Evolutionary conservation across 2,888 invertebrate genomes (phyloP), one percentile per base, ranked within the genome.

Genomic region (Drepana falcataria): DNA sequence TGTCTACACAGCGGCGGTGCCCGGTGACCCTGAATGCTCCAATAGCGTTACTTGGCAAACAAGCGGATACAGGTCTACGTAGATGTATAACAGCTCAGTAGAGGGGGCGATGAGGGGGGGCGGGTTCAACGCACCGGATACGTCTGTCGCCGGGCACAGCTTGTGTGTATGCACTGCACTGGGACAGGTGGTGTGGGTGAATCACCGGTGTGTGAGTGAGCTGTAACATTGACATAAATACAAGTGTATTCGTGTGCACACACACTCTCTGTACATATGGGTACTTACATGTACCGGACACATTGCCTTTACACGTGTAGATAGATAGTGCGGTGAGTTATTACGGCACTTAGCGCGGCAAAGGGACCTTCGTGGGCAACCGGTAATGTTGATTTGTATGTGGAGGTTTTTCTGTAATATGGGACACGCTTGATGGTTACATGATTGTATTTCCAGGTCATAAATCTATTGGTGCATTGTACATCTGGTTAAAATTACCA

Each of bases 201-300:
- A 52, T 44, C 64, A 47, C 60, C 55, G 34, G 59, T 77, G 74
- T 81, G 78, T 77, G 79, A 59, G 71, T 64, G 55, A 58, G 60
- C 65, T 81, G 87, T 88, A 87, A 89, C 88, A 88, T 89, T 89
- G 90, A 89, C 89, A 89, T 87, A 86, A 87, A 89, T 88, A 85
- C 83, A 72, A 68, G 68, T 72, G 75, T 76, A 72, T 60, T 68
- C 64, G 78, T 80, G 79, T 79, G 76, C 73, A 68, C 60, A 63
- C 56, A 49, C 49, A 37, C 4, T 51, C 51, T 51, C 40, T 49
- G 49, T 35, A 33, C 40, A 51, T 40, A 49, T 49, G 37, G 48
- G 48, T 35, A 44, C 48, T 51, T 60, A 59, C 48, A 49, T 49
- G 48, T 59, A 54, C 55, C 57, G 48, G 48, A 52, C 54, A 56